Conservation (phyloP, 92 coral and sea anemone species). For the Montipora capitata region DNA sequence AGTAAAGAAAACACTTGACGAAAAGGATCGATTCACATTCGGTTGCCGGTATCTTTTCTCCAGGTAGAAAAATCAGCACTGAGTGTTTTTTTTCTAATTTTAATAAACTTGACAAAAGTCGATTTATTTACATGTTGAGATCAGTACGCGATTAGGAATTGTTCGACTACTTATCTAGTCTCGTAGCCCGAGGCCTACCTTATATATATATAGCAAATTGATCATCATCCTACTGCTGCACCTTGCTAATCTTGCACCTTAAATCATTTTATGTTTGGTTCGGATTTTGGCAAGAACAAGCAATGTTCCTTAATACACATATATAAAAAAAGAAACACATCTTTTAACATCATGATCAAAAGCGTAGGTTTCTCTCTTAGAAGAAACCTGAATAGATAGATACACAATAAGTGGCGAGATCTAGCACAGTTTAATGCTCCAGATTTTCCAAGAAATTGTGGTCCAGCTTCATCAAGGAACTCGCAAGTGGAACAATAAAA, state of each 20-base stretch:
- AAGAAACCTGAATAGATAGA: background rate
- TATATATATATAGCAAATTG: background rate
- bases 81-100: too few species aligned
- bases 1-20: too few species aligned
- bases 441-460: background rate
- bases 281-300: slow-evolving; percentile 12
- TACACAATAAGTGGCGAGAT: background rate
- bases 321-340: background rate
- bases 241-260: slow-evolving; percentile 17
- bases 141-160: too few species aligned
- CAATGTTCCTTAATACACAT: background rate
- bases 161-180: too few species aligned
- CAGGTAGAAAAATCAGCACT: too few species aligned
- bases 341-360: background rate
- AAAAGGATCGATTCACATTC: too few species aligned
- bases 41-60: too few species aligned
- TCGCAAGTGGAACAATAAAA: too few species aligned
- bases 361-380: background rate
- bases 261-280: slow-evolving; percentile 1
- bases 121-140: background rate
- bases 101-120: too few species aligned
- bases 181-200: background rate
- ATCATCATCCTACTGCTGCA: too few species aligned
- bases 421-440: background rate
- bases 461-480: too few species aligned